Conservation (phyloP, 2,888 invertebrate species). For the Iselma pallidipennis region DNA sequence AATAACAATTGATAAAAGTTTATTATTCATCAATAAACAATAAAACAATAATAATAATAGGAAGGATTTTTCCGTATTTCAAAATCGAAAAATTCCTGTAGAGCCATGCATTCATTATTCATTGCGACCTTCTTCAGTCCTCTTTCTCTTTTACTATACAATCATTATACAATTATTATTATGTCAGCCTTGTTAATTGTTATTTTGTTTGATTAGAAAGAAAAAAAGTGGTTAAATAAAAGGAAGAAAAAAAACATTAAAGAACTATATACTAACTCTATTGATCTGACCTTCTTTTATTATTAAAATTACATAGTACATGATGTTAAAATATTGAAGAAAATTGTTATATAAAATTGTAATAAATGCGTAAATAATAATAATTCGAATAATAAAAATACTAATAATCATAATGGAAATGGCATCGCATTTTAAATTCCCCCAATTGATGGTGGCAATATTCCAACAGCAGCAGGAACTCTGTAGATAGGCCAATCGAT, state of each 20-base stretch:
- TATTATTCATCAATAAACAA: no score
- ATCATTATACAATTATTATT: constrained; percentile 5
- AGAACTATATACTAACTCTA: not conserved
- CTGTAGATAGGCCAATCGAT: not conserved
- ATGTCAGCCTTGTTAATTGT: constrained; percentile 13
- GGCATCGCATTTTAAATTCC: not conserved
- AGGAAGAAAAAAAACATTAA: no score
- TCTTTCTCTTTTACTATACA: not conserved
- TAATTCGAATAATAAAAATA: no score
- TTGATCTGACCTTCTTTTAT: constrained; percentile 5
- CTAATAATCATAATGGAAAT: not conserved
- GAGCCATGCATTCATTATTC: not conserved
- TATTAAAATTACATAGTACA: no score
- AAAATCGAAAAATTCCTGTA: not conserved
- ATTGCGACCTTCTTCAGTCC: not conserved
- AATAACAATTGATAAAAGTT: no score
- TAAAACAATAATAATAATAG: no score
- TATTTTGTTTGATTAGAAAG: not conserved
- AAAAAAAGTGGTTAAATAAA: not conserved
- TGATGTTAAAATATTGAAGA: no score
- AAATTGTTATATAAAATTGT: no score
- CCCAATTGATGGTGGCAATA: not conserved
- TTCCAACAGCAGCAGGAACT: not conserved
- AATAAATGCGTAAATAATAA: no score
- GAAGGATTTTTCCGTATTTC: no score